These are phyloP conservation scores for Neodontobutis hainanensis DNA, from an alignment of 2,113 vertebrate species.

Conservation along the genomic window DNA sequence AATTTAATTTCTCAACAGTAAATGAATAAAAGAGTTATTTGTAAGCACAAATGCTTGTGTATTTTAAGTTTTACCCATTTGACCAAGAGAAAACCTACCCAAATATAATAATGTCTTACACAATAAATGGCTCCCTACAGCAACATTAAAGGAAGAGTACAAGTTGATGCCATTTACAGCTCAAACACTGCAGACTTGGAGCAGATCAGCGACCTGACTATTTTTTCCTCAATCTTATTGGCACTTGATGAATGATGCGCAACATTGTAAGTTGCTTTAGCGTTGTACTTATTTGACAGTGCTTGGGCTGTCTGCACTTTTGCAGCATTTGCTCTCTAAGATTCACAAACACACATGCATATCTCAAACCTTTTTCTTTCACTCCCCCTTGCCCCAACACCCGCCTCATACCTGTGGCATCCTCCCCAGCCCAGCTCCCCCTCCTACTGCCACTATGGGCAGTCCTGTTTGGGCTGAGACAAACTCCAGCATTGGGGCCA, in stretches of 20 bases:
- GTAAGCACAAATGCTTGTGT: constrained; percentile 48
- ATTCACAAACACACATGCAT: constrained; percentile 1
- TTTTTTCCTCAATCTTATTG: constrained; percentile 39
- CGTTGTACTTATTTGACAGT: constrained; percentile 22
- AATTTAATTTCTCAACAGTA: constrained; percentile 61
- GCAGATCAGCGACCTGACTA: constrained; percentile 64
- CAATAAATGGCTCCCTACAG: constrained; percentile 26
- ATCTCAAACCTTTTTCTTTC: constrained; percentile 23
- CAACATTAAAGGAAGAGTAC: constrained; percentile 57
- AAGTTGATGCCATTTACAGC: constrained; percentile 66
- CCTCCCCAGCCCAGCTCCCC: constrained; percentile 91
- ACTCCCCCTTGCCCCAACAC: constrained; percentile 26
- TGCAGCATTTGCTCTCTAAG: constrained; percentile 5
- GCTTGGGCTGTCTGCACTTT: constrained; percentile 6
- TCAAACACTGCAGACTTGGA: constrained; percentile 63
- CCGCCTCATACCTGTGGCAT: constrained; percentile 88
- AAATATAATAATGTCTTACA: constrained; percentile 7
- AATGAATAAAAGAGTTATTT: constrained; percentile 58
- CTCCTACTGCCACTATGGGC: constrained; percentile 92
- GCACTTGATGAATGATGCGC: constrained; percentile 31
- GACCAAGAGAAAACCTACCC: constrained; percentile 19
- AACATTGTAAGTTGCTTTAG: constrained; percentile 26
- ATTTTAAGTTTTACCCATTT: constrained; percentile 13
- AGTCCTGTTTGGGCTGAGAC: constrained; percentile 94
- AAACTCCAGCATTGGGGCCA: constrained; percentile 95